Evolutionary conservation across 2,113 vertebrate species (phyloP).

Genomic region (Leuciscus idus): DNA sequence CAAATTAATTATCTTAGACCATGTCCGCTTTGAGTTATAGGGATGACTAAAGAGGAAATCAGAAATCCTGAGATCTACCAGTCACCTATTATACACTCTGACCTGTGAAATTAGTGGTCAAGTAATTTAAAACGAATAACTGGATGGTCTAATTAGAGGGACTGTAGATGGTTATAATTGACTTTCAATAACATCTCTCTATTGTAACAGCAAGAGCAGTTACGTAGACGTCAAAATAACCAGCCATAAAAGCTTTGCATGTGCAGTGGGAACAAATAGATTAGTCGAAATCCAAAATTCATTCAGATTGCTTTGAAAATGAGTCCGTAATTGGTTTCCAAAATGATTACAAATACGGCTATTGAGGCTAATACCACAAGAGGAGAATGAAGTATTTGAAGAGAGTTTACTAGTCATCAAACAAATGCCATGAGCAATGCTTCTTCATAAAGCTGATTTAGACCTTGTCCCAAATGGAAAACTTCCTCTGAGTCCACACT

Average conservation of each 20-base stretch:
- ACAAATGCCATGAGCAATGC: not conserved
- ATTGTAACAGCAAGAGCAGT: not conserved
- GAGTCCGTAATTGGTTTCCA: not conserved
- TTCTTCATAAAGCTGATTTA: not conserved
- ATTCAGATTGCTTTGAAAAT: not conserved
- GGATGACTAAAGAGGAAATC: slow-evolving; percentile 65
- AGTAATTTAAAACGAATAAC: slow-evolving; percentile 75
- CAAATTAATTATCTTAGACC: slow-evolving; percentile 39
- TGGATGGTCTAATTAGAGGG: slow-evolving; percentile 65
- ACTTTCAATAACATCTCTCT: slow-evolving; percentile 33
- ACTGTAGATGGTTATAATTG: slow-evolving; percentile 56
- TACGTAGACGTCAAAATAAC: not conserved
- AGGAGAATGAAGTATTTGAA: not conserved
- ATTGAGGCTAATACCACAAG: not conserved
- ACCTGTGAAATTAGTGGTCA: slow-evolving; percentile 68
- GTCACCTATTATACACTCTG: slow-evolving; percentile 66
- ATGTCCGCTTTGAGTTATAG: not conserved
- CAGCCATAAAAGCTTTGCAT: not conserved
- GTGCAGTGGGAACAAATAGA: not conserved
- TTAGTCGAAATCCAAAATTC: not conserved
- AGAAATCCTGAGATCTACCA: slow-evolving; percentile 54
- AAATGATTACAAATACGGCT: not conserved
- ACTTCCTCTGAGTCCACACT: no score
- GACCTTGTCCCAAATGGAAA: no score
- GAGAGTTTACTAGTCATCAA: not conserved